A percentile compares a stretch with the other conserved stretches of the same genome.
Evolutionary conservation across 2,888 invertebrate species (phyloP).

Genomic region (Teleiodes luculella): DNA sequence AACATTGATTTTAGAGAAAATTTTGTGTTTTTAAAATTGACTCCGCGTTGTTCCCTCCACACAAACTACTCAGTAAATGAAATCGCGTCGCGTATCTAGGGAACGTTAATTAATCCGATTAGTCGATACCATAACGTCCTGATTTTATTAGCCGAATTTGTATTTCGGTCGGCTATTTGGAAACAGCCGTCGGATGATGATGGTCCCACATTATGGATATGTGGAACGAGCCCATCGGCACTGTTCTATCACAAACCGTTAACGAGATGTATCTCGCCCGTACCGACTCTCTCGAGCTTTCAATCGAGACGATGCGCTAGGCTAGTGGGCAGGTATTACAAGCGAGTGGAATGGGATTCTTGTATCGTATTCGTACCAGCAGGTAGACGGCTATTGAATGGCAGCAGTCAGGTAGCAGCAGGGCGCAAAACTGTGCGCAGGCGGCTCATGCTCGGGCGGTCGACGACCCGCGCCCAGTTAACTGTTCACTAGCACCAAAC

Average conservation of each 20-base stretch:
- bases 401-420: constrained; percentile 24
- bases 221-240: constrained; percentile 7
- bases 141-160: not conserved
- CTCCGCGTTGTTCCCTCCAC: no score
- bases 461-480: constrained; percentile 55
- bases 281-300: constrained; percentile 7
- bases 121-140: not conserved
- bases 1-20: not conserved
- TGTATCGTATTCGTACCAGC: constrained; percentile 6
- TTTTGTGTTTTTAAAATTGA: no score
- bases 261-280: constrained; percentile 4
- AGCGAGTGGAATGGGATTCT: not conserved
- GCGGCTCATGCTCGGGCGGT: constrained; percentile 68
- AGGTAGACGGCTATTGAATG: not conserved
- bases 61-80: not conserved
- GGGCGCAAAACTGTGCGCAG: constrained; percentile 39
- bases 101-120: constrained; percentile 1
- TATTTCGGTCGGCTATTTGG: no score
- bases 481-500: constrained; percentile 46
- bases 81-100: not conserved
- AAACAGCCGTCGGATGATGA: no score
- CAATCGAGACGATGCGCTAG: constrained; percentile 5
- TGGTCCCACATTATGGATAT: not conserved
- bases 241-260: constrained; percentile 9
- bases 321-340: not conserved